Percentiles rank a stretch among this genome's conserved stretches.
These are phyloP conservation scores for Anagrus nilaparvatae DNA, from an alignment of 1,140 invertebrate species.

Conservation along the genomic window DNA sequence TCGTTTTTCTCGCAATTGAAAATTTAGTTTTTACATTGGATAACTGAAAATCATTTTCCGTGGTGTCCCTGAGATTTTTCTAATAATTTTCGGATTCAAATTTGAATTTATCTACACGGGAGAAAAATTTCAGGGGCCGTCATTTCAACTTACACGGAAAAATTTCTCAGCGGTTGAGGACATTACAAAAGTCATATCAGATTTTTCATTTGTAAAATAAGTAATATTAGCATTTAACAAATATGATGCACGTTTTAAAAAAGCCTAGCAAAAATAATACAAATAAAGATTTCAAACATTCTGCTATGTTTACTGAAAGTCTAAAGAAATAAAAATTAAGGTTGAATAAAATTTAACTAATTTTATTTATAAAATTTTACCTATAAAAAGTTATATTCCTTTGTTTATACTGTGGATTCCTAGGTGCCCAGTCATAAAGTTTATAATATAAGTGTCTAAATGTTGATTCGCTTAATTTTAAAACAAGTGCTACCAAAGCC, in stretches of 20 bases:
- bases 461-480: slow-evolving; percentile 79
- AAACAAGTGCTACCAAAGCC: slow-evolving; percentile 62
- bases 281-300: slow-evolving; percentile 78
- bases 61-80: too few relatives aligned
- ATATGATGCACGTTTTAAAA: slow-evolving; percentile 67
- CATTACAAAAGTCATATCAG: slow-evolving; percentile 42
- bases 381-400: slow-evolving; percentile 69
- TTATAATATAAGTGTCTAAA: slow-evolving; percentile 82
- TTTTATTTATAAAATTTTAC: too few relatives aligned
- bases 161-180: too few relatives aligned
- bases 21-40: too few relatives aligned
- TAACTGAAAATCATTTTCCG: too few relatives aligned
- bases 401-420: slow-evolving; percentile 49
- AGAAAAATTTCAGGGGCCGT: too few relatives aligned
- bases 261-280: slow-evolving; percentile 76
- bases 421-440: slow-evolving; percentile 74
- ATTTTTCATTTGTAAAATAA: slow-evolving; percentile 27
- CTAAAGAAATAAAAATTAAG: slow-evolving; percentile 38
- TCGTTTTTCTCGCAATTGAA: too few relatives aligned
- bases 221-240: slow-evolving; percentile 45
- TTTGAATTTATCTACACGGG: too few relatives aligned
- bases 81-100: too few relatives aligned
- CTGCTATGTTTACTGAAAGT: slow-evolving; percentile 64
- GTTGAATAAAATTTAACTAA: too few relatives aligned
- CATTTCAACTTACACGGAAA: too few relatives aligned